phyloP scores from a whole-genome alignment of 2,797 vertebrate species.

The Protosalanx chinensis region DNA sequence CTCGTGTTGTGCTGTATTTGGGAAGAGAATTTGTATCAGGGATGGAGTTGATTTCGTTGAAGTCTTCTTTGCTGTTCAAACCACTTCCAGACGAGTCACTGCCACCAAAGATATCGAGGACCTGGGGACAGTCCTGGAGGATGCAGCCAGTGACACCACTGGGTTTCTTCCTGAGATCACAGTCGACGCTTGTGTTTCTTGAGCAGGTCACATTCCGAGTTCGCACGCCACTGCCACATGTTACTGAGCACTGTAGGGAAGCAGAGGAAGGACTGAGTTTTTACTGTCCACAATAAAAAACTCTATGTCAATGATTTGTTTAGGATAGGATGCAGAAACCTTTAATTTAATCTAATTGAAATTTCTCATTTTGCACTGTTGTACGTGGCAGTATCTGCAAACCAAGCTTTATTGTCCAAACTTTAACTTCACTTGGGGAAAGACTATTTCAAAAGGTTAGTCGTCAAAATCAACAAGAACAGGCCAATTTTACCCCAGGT shows the following conservation, averaged over 20 bases:
- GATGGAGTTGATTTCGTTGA: constrained; percentile 81
- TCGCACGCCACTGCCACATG: constrained; percentile 78
- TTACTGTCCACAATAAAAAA: too few relatives aligned
- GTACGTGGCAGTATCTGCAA: too few relatives aligned
- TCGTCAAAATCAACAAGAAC: not conserved
- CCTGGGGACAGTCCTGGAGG: constrained; percentile 63
- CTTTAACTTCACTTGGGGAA: not conserved
- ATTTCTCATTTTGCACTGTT: too few relatives aligned
- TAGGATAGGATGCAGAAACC: not conserved
- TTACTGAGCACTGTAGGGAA: constrained; percentile 80
- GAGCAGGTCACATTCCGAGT: constrained; percentile 77
- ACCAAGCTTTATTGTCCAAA: constrained; percentile 4
- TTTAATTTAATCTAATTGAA: too few relatives aligned
- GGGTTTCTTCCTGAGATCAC: constrained; percentile 74
- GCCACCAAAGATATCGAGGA: constrained; percentile 49
- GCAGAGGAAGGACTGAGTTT: constrained; percentile 11
- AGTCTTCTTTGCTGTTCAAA: constrained; percentile 78
- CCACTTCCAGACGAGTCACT: constrained; percentile 88
- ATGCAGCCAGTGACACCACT: constrained; percentile 53
- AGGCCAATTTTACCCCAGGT: not conserved
- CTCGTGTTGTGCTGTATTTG: constrained; percentile 40
- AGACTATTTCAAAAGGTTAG: not conserved
- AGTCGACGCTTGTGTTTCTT: constrained; percentile 67
- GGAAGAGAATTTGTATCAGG: constrained; percentile 55
- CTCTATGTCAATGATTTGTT: not conserved